Evolutionary conservation across 2,888 invertebrate species (phyloP), one percentile per base, ranked within the genome.

Genomic region (Theretra japonica): DNA sequence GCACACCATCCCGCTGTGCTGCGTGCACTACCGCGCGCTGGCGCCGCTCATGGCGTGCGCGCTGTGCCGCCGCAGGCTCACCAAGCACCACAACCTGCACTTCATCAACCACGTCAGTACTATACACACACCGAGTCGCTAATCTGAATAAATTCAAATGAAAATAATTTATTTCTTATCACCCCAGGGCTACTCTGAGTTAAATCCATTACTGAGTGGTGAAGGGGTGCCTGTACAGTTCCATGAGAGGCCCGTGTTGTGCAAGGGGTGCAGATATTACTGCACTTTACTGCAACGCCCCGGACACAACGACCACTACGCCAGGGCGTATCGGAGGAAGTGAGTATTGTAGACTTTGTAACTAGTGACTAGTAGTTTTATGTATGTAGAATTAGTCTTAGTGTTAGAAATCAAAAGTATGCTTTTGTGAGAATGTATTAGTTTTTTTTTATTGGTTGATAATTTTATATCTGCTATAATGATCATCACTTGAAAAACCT

Each of bases 191-290:
- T 95, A 92, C 76, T 81, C 85, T 77, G 95, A 95, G 0, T 74
- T 96, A 80, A 96, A 96, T 84, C 95, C 95, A 70, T 85, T 94
- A 4, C 92, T 97, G 17, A 85, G 89, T 17, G 94, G 94, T 56
- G 96, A 96, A 77, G 95, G 96, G 2, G 94, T 98, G 70, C 97
- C 97, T 0, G 96, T 97, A 19, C 93, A 94, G 80, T 92, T 98
- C 81, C 87, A 91, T 1, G 95, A 96, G 79, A 96, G 96, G 74
- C 96, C 97, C 0, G 97, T 97, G 70, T 96, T 98, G 60, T 98
- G 98, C 90, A 98, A 97, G 90, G 90, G 97, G 30, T 98, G 98
- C 82, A 96, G 97, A 73, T 96, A 97, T 88, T 98, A 97, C 90
- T 96, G 96, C 79, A 96, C 96, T 74, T 88, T 97, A 70, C 93